A percentile compares a stretch with the other conserved stretches of the same genome.
Evolutionary conservation across 1,140 invertebrate genomes (phyloP).

Genomic region (Hycleus phaleratus): DNA sequence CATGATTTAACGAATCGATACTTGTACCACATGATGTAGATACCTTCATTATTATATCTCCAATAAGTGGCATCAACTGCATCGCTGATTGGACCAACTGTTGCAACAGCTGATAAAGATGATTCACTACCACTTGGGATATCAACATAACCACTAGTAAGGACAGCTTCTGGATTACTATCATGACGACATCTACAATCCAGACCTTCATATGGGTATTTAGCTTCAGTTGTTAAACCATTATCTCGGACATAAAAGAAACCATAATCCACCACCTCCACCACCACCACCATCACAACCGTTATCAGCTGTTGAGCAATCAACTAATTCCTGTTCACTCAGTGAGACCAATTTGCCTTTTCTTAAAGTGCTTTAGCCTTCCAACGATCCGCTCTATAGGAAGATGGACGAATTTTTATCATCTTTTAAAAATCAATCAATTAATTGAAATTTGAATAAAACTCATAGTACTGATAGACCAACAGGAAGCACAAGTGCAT

Average conservation of each 20-base stretch:
- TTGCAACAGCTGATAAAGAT: constrained; percentile 61
- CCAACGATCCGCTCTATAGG: constrained; percentile 81
- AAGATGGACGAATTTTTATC: no score
- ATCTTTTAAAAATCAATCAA: constrained; percentile 7
- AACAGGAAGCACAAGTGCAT: constrained; percentile 84
- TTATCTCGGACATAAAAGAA: constrained; percentile 58
- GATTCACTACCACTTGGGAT: constrained; percentile 55
- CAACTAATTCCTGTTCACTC: constrained; percentile 94
- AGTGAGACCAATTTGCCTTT: constrained; percentile 78
- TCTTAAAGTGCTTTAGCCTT: constrained; percentile 88
- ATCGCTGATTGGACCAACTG: constrained; percentile 49
- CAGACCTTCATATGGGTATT: constrained; percentile 50
- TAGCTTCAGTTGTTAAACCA: constrained; percentile 58
- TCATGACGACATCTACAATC: constrained; percentile 21
- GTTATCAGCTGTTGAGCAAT: constrained; percentile 62
- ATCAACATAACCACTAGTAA: constrained; percentile 46
- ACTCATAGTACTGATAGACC: constrained; percentile 75
- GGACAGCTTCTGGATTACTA: background rate
- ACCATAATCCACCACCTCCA: constrained; percentile 53
- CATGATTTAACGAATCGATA: constrained; percentile 56
- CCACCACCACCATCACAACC: constrained; percentile 59
- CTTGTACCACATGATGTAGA: constrained; percentile 53
- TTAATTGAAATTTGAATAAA: background rate
- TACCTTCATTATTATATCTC: constrained; percentile 1
- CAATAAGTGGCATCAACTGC: constrained; percentile 4